Percentiles rank a stretch among this genome's conserved stretches.
Evolutionary conservation across 2,113 vertebrate genomes (phyloP).

Genomic region (Xiphorhynchus elegans): DNA sequence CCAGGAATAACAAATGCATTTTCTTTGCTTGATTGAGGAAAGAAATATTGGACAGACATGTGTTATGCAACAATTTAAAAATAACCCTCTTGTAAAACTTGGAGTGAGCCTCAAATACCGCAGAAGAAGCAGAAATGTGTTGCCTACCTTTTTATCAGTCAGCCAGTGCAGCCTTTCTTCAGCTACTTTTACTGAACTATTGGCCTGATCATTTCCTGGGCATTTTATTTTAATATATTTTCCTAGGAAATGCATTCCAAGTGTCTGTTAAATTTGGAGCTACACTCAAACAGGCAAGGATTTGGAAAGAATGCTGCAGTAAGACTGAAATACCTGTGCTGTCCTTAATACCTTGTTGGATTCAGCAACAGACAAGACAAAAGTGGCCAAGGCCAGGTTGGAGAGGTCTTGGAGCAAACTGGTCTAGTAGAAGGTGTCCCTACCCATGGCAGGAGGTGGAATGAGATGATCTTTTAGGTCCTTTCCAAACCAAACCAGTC

Average conservation of each 20-base stretch:
- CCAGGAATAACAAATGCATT: slow-evolving; percentile 63
- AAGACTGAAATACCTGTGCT: not conserved
- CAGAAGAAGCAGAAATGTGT: slow-evolving; percentile 51
- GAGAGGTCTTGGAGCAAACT: not conserved
- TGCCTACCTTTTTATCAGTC: slow-evolving; percentile 58
- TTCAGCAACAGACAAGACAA: rapidly evolving
- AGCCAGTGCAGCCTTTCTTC: slow-evolving; percentile 19
- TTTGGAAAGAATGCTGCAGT: not conserved
- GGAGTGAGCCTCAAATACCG: slow-evolving; percentile 53
- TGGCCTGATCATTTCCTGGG: slow-evolving; percentile 41
- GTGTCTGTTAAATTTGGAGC: not conserved
- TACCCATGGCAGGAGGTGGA: not conserved
- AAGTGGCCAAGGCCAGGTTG: not conserved
- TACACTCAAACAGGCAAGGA: not conserved
- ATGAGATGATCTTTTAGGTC: not conserved
- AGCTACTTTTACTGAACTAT: slow-evolving; percentile 39
- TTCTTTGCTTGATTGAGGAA: slow-evolving; percentile 65
- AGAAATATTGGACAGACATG: slow-evolving; percentile 65
- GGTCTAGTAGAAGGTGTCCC: not conserved
- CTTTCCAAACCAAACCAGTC: not conserved
- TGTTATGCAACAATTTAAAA: slow-evolving; percentile 70
- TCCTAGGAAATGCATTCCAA: not conserved
- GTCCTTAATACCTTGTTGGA: not conserved
- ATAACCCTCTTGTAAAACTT: slow-evolving; percentile 66
- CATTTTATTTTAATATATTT: slow-evolving; percentile 27